Evolutionary conservation across 2,888 invertebrate species (phyloP).

Genomic region (Chamaedrilus cognettii): DNA sequence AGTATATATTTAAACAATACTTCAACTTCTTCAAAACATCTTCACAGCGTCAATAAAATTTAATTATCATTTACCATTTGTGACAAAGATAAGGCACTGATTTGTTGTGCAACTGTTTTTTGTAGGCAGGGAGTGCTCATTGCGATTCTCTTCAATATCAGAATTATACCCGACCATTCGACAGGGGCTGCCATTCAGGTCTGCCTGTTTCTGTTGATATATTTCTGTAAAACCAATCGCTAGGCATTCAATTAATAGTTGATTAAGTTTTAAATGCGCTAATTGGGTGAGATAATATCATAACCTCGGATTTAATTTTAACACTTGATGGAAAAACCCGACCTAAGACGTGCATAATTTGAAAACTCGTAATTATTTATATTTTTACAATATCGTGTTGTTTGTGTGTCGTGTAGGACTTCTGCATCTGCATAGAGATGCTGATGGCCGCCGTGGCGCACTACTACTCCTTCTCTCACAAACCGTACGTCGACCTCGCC

Average conservation of each 20-base stretch:
- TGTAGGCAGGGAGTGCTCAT: constrained; percentile 89
- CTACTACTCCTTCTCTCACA: constrained; percentile 94
- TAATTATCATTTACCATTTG: too few species aligned
- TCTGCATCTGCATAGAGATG: constrained; percentile 97
- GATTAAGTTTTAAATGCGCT: too few species aligned
- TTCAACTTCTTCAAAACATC: too few species aligned
- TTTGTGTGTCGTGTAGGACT: constrained; percentile 69
- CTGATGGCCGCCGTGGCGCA: constrained; percentile 94
- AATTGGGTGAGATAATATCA: too few species aligned
- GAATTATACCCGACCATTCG: constrained; percentile 77
- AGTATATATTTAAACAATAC: too few species aligned
- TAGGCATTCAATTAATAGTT: too few species aligned
- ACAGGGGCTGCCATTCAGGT: too few species aligned
- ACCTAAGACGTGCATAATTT: neutral
- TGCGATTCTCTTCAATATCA: constrained; percentile 80
- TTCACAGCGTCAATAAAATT: too few species aligned
- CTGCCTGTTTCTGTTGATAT: too few species aligned
- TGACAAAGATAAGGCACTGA: too few species aligned
- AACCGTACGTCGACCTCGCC: constrained; percentile 72
- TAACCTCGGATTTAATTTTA: neutral
- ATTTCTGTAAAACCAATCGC: too few species aligned
- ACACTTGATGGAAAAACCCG: neutral
- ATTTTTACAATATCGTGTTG: neutral
- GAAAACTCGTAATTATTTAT: neutral
- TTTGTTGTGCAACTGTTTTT: too few species aligned